Base-by-base conservation (phyloP, 2,113 vertebrate genomes). In the Oncorhynchus kisutch region DNA sequence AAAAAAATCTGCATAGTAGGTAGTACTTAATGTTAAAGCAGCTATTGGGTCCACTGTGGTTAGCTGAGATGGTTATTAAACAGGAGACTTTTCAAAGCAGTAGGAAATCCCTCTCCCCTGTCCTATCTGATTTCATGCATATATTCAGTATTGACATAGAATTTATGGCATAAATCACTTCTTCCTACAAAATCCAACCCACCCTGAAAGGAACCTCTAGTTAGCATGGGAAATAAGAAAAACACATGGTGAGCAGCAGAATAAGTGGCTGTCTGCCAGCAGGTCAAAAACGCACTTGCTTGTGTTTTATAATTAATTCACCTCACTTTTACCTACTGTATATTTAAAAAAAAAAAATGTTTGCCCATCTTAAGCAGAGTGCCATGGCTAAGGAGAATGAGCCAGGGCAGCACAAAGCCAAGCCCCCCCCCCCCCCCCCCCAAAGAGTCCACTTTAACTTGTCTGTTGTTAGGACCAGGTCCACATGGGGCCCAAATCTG, bases 401-500 rank as follows among this genome's bases (percentile, higher is more conserved):
- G 91, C 88, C 86, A 85, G 86, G 88, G 91, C 82, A 76, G 82
- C 86, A 94, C 93, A 94, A 93, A 94, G 92, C 91, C 88, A 93
- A 94, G 92, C 91, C 88, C 87, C 88, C n/a, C n/a, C n/a, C n/a
- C n/a, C n/a, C n/a, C n/a, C n/a, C n/a, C n/a, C 89, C 88, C 89
- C 87, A 86, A 79, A 91, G 51, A 90, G 88, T 89, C 89, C 85
- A 88, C 88, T 84, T 85, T 89, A 89, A 90, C 91, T 92, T 88
- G 87, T 91, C 89, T 88, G 92, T 90, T 90, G 91, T 91, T 93
- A 90, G 91, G 89, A 89, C 87, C 85, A 78, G 87, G 92, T 92
- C 93, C 93, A 93, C 92, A 92, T 91, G 93, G 92, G 93, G 93
- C 93, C 93, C 92, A 91, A 71, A 84, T 87, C 91, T 75, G 88